A percentile compares a stretch with the other conserved stretches of the same genome.
phyloP scores from a whole-genome alignment of 2,797 vertebrate species.

The Muscicapa comitata region DNA sequence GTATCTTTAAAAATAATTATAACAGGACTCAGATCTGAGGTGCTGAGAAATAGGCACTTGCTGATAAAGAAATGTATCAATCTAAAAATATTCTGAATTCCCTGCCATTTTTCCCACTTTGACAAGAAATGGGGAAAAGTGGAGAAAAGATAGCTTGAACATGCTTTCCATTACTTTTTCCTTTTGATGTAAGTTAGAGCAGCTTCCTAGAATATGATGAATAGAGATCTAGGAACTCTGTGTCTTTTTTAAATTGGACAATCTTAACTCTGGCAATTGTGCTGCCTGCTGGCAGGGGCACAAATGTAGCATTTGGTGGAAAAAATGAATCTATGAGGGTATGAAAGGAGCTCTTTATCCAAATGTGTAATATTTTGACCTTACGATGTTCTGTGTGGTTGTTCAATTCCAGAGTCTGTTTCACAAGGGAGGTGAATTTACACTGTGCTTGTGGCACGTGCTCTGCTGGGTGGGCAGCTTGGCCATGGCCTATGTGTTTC shows the following conservation, averaged over 20 bases:
- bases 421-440: not conserved
- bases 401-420: not conserved
- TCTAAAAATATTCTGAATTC: not conserved
- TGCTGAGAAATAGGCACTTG: not conserved
- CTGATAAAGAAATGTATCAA: not conserved
- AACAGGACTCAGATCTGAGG: not conserved
- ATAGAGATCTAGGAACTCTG: not conserved
- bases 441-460: accelerated
- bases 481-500: not conserved
- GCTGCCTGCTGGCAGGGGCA: not conserved
- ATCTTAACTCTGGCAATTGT: not conserved
- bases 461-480: not conserved
- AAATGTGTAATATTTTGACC: not conserved
- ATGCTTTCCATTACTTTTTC: not conserved
- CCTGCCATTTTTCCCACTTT: not conserved
- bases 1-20: not conserved
- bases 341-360: not conserved
- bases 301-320: constrained; percentile 10
- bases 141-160: not conserved
- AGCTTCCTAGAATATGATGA: not conserved
- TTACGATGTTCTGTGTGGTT: not conserved
- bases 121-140: not conserved
- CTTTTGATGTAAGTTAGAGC: not conserved
- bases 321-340: not conserved
- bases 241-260: not conserved